Evolutionary conservation across 2,113 vertebrate genomes (phyloP), one percentile per base, ranked within the genome.

Genomic region (Kryptolebias marmoratus): DNA sequence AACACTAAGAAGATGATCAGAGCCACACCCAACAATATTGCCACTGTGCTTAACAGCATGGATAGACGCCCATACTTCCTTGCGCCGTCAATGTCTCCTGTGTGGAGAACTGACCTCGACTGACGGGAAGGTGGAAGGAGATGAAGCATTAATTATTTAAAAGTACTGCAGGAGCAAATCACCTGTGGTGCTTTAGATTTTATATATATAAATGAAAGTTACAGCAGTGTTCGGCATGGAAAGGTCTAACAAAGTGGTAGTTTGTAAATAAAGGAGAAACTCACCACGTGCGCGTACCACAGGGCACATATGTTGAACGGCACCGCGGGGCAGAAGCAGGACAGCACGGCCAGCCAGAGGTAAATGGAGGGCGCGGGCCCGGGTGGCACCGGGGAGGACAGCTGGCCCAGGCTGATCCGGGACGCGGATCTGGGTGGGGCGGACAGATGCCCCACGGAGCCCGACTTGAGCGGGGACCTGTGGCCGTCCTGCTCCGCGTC

Each of bases 201-300:
- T 27, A 22, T 65, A 70, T 47, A 28, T 3, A 22, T 5, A 15
- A 50, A 42, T 9, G 8, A 42, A 1, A 9, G 39, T 42, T 42
- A 42, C 39, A 42, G 39, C 39, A 8, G 39, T 5, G 39, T 36
- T 36, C 36, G 3, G 7, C 10, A 16, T 3, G 5, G 3, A 47
- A 56, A 1, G 32, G 28, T n/a, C 5, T 42, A 31, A 53, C 10
- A 53, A 53, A 52, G 1, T 52, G 18, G 22, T 52, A 1, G 12
- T 16, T 61, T 31, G 18, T 22, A 59, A 32, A 64, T 36, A 3
- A 42, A 72, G 9, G 15, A 2, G 39, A 39, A 13, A 93, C 97
- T 97, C 86, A 99, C 97, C 96, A 96, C 95, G 81, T 95, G 93
- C 13, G 97, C 95, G 72, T 96, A 97, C 93, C 98, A 96, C 85